phyloP scores from a whole-genome alignment of 1,140 invertebrate genomes.

The Cyclargus thomasi region DNA sequence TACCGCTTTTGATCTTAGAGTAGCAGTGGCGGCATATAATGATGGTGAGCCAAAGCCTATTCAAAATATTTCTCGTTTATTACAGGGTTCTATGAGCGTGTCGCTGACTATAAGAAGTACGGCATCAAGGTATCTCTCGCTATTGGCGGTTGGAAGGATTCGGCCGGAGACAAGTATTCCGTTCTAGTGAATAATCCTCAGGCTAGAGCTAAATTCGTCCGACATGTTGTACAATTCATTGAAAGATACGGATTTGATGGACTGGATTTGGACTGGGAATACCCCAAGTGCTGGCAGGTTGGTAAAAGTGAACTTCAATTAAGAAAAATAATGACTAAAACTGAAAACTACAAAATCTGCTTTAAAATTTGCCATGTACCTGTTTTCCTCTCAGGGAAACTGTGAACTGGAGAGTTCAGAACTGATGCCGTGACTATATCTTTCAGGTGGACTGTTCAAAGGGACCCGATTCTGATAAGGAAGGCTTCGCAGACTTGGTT shows the following conservation, averaged over 20 bases:
- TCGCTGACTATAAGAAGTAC: constrained; percentile 84
- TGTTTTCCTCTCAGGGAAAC: too few species aligned
- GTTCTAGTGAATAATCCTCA: constrained; percentile 84
- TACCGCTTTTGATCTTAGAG: too few species aligned
- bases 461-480: constrained; percentile 88
- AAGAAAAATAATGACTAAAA: too few species aligned
- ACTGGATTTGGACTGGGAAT: constrained; percentile 93
- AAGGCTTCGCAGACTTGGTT: constrained; percentile 83
- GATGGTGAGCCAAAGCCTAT: too few species aligned
- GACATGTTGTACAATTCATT: constrained; percentile 84
- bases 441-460: constrained; percentile 85
- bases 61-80: constrained; percentile 15
- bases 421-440: background rate
- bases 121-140: constrained; percentile 89
- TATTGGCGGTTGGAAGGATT: constrained; percentile 94
- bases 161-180: constrained; percentile 89
- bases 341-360: too few species aligned
- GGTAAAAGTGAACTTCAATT: constrained; percentile 25
- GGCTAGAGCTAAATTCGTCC: constrained; percentile 82
- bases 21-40: too few species aligned
- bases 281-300: constrained; percentile 91
- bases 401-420: too few species aligned
- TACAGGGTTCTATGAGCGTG: constrained; percentile 87
- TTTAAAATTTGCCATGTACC: too few species aligned
- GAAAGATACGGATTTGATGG: constrained; percentile 91